A percentile compares a stretch with the other conserved stretches of the same genome.
phyloP scores from a whole-genome alignment of 2,797 vertebrate species.

The Myiotriccus ornatus region DNA sequence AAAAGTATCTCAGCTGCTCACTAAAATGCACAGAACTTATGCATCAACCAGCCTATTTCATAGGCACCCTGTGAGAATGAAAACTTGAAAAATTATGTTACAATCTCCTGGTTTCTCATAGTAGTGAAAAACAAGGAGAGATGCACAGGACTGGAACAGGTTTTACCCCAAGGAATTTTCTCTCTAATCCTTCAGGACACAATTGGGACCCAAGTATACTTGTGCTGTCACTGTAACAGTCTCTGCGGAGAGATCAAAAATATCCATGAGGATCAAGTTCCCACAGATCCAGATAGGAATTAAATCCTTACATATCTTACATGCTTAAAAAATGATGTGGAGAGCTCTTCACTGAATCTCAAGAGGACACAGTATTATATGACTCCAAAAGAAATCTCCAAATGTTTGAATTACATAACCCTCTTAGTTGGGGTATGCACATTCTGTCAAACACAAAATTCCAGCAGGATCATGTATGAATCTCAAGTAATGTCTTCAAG shows the following conservation, averaged over 20 bases:
- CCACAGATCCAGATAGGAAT: not conserved
- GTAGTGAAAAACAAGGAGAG: not conserved
- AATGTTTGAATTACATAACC: not conserved
- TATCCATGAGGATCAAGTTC: not conserved
- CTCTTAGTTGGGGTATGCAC: not conserved
- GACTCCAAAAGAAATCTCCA: not conserved
- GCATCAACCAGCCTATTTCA: not conserved
- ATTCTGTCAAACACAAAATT: not conserved
- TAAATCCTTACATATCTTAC: not conserved
- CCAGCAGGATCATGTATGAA: not conserved
- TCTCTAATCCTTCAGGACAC: not conserved
- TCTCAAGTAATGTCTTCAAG: not conserved
- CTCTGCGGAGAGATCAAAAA: not conserved
- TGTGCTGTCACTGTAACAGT: not conserved
- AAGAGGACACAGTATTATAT: not conserved
- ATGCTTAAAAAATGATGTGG: not conserved
- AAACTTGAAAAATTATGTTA: not conserved
- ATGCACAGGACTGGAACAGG: not conserved
- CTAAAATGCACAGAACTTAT: not conserved
- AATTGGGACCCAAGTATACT: fast-evolving
- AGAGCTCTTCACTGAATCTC: not conserved
- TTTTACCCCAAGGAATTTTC: not conserved
- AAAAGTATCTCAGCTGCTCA: not conserved
- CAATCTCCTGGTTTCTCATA: not conserved
- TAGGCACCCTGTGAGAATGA: not conserved